Base-by-base conservation (phyloP, 2,797 vertebrate genomes). In the Falco novaeseelandiae region DNA sequence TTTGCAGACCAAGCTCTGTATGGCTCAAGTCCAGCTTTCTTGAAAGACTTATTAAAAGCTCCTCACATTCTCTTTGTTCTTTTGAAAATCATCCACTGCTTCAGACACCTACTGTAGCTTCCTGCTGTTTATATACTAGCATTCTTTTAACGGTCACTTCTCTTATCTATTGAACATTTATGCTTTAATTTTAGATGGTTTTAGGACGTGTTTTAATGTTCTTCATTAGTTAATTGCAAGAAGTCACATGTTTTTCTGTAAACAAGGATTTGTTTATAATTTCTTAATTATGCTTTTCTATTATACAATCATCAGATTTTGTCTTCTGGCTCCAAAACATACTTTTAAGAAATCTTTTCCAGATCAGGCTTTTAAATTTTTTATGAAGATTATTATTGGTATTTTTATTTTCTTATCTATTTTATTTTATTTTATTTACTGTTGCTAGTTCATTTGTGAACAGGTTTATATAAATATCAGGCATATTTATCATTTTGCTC, bases 41-140 rank as follows among this genome's bases (percentile, higher is more conserved):
- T 87, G 92, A 93, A 96, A 97, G 90, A 83, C 78, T 94, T 96
- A 96, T 95, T 96, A 95, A 81, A 89, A 94, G 65, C 87, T 80
- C 78, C 44, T 93, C 79, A 85, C 48, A 83, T 94, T 96, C 74
- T 93, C 91, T 97, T 98, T 97, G 96, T 97, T 98, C 88, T 85
- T 87, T 96, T 76, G 48, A 95, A 97, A 97, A 94, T 84, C 76
- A 94, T 93, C 91, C 93, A 8, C 74, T 69, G 57, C 85, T 88
- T 96, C 79, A 95, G 62, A 63, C 74, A 96, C 86, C 79, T 91
- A 88, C 72, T 82, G 92, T 15, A 96, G 51, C 78, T 96, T 96
- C 94, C 96, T 84, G 61, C 1, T 9, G 93, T 63, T 96, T 38
- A 4, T 74, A 32, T 63, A 62, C 44, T 82, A 80, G 10, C 34